Base-by-base conservation (phyloP, 1,140 invertebrate genomes). In the Metaphire vulgaris region DNA sequence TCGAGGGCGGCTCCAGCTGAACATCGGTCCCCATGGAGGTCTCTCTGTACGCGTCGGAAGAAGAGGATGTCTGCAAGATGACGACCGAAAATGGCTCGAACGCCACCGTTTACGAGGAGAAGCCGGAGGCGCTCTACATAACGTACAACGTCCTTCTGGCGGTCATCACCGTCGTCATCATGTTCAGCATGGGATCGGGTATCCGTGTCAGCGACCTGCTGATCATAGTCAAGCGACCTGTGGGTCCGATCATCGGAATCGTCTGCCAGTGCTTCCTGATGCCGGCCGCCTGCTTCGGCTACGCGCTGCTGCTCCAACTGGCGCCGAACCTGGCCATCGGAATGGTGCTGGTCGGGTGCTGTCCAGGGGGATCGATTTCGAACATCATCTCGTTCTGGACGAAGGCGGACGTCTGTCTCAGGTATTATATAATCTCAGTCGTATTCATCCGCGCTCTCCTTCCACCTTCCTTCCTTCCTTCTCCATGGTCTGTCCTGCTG, bases 311-410 rank as follows among this genome's bases (percentile, higher is more conserved):
- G 30, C 80, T 83, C 65, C 79, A 81, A 75, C 70, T 84, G 14
- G 69, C 76, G 16, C 79, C 79, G 12, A 77, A 81, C 69, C 79
- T 81, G 16, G 82, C 82, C 26, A 76, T 84, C n/a, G 83, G 83
- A 15, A 79, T 85, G 75, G 79, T 87, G 1, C 80, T 87, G 21
- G 80, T 87, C 30, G 81, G 83, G 6, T 86, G 83, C 72, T 82
- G 83, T 77, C 85, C 86, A 0, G 85, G 85, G 2, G 86, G 86
- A 31, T 81, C 86, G 2, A 85, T 85, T 56, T 86, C 85, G 1
- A 87, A 87, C 72, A 82, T 87, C 31, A 86, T 86, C 78, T 83
- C 86, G 0, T 87, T 83, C 77, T 86, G 85, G 81, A 79, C 79
- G 33, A 85, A 87, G 41, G 86, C 85, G 26, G 86, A 87, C 76